Percentiles rank a stretch among this genome's conserved stretches.
Evolutionary conservation across 2,888 invertebrate species (phyloP).

Genomic region (Miltochrista miniata): DNA sequence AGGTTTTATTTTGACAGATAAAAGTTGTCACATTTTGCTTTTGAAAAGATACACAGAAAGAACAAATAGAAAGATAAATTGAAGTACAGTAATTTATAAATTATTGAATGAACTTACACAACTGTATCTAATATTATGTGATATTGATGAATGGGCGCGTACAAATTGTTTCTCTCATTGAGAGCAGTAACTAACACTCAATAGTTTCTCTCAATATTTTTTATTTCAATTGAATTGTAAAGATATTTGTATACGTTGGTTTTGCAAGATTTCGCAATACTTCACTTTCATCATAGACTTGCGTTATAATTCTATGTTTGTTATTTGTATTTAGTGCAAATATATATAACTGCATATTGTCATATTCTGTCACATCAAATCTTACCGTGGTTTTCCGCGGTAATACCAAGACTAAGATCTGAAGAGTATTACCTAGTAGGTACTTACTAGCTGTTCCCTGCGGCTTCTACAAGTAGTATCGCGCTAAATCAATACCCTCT

Average conservation of each 20-base stretch:
- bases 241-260: background rate
- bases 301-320: too few species aligned
- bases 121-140: constrained; percentile 17
- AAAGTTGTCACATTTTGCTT: constrained; percentile 38
- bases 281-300: too few species aligned
- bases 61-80: constrained; percentile 2
- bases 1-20: background rate
- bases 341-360: too few species aligned
- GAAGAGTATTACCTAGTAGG: too few species aligned
- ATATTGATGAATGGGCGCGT: constrained; percentile 17
- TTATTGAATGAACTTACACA: constrained; percentile 21
- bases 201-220: constrained; percentile 7
- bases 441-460: too few species aligned
- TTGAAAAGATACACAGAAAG: background rate
- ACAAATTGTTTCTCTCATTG: constrained; percentile 4
- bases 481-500: too few species aligned
- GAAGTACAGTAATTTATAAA: constrained; percentile 14
- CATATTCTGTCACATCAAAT: too few species aligned
- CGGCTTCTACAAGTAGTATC: too few species aligned
- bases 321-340: too few species aligned
- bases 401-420: too few species aligned
- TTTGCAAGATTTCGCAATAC: background rate
- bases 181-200: too few species aligned
- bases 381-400: too few species aligned
- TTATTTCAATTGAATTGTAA: background rate